Conservation (phyloP, 92 coral and sea anemone genomes). For the Palythoa grandis region DNA sequence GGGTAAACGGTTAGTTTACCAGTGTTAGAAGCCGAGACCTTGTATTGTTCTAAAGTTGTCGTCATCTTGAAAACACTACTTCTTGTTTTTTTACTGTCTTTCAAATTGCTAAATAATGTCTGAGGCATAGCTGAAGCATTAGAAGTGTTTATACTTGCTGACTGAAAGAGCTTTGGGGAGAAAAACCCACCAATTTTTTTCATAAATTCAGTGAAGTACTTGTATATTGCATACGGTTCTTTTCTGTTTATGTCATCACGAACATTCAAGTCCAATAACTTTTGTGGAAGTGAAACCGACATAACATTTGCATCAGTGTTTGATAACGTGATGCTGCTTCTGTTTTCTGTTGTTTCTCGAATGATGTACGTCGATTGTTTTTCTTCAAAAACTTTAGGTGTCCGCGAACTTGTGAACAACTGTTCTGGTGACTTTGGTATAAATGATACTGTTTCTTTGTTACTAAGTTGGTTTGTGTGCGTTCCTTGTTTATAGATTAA, state of each 20-base stretch:
- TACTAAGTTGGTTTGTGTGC: neutral
- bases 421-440: neutral
- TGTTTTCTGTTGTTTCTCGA: neutral
- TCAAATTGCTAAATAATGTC: neutral
- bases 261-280: neutral
- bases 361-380: neutral
- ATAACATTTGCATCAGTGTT: neutral
- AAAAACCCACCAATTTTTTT: conserved; percentile 8
- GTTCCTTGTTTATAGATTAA: neutral
- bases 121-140: neutral
- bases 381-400: neutral
- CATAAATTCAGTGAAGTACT: conserved; percentile 3
- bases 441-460: neutral
- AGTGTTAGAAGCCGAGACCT: neutral
- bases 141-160: neutral
- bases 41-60: neutral
- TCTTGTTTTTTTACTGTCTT: neutral
- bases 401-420: neutral
- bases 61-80: neutral
- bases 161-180: neutral
- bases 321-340: neutral
- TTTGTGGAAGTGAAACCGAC: neutral
- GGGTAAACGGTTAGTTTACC: neutral
- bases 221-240: conserved; percentile 10
- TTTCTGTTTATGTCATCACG: neutral